phyloP scores from a whole-genome alignment of 1,140 invertebrate genomes.

The Plutomurus gul region DNA sequence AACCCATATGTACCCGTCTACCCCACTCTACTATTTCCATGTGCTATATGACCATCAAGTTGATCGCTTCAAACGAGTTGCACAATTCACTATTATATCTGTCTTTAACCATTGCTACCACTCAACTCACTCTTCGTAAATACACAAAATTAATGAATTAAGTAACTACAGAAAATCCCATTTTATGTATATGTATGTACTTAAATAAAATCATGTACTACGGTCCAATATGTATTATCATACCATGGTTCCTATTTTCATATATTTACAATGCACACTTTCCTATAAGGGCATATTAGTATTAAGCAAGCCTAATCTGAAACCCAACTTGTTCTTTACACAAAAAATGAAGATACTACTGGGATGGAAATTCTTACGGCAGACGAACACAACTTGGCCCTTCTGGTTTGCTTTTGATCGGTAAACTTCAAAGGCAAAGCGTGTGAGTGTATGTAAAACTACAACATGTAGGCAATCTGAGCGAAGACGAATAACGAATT shows the following conservation, averaged over 20 bases:
- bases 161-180: too few relatives aligned
- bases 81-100: too few relatives aligned
- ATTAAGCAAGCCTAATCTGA: not conserved
- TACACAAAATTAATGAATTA: too few relatives aligned
- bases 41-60: not conserved
- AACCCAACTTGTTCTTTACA: not conserved
- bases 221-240: too few relatives aligned
- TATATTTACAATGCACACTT: too few relatives aligned
- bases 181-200: too few relatives aligned
- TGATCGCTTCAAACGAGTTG: not conserved
- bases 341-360: not conserved
- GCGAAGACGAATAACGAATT: not conserved
- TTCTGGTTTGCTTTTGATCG: not conserved
- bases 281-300: too few relatives aligned
- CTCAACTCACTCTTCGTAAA: too few relatives aligned
- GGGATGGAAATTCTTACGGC: not conserved
- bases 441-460: not conserved
- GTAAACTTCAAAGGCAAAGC: slow-evolving; percentile 5
- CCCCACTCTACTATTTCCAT: not conserved
- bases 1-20: not conserved
- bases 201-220: too few relatives aligned
- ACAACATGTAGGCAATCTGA: not conserved
- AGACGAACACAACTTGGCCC: not conserved
- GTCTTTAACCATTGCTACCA: too few relatives aligned
- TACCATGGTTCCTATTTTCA: too few relatives aligned